Base-by-base conservation (phyloP, 1,140 invertebrate genomes). In the Cotesia chilonis region DNA sequence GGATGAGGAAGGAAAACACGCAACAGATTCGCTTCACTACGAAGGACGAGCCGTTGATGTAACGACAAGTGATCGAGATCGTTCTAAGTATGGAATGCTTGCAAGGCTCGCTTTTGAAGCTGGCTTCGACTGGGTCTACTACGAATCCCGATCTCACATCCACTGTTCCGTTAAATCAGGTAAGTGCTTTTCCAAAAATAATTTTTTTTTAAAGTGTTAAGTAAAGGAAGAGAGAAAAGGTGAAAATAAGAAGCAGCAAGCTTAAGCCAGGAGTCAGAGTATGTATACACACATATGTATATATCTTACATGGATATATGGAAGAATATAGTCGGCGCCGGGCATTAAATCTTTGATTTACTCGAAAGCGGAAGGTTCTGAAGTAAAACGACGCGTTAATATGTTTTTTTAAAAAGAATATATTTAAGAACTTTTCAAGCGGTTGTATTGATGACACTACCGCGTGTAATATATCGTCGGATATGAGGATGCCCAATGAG, bases 121-220 rank as follows among this genome's bases (percentile, higher is more conserved):
- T 9, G 97, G 97, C 77, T 99, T 99, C 90, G 96, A 98, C 89
- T 99, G 96, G 97, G 97, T 99, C 20, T 97, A 95, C 87, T 99
- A 98, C 84, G 96, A 98, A 85, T 94, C 94, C 80, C 90, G 95
- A 73, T 92, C 94, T 12, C 95, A 98, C 82, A 97, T 99, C 80
- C 97, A 99, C 86, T 98, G 96, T 86, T 98, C 96, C 38, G 96
- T 98, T 63, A 98, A 97, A 88, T 97, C 96, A 91, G 97, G 97
- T 99, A 90, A 91, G 88, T 88, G 77, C 35, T 54, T 35, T 64
- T 35, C 47, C 4, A 63, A 69, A 63, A 12, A 54, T 66, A 35
- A 0, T 17, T 51, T n/a, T 38, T 47, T 12, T 3, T 3, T 28
- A 61, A 63, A 36, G 9, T 35, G 3, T 52, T 63, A 47, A 47